Base-by-base conservation (phyloP, 2,888 invertebrate species). In the Ischnura elegans region DNA sequence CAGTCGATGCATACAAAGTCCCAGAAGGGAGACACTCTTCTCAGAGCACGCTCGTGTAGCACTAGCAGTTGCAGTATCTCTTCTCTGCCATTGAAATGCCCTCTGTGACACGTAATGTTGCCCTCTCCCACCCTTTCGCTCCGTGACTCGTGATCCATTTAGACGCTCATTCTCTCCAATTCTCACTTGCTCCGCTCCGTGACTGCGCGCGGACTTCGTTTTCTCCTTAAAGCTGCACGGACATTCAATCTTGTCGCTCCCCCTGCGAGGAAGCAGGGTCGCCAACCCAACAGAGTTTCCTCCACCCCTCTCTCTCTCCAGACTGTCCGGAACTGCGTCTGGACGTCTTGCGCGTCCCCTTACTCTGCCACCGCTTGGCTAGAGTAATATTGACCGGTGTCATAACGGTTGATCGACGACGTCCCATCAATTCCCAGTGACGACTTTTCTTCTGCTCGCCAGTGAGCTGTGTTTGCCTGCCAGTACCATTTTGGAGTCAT, bases 141-240 rank as follows among this genome's bases (percentile, higher is more conserved):
- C n/a, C n/a, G 61, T n/a, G 61, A 25, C 61, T n/a, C 61, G n/a
- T 61, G 61, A 61, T 61, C 61, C 61, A 61, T 25, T 61, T 36
- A 76, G 76, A n/a, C 36, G 29, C 76, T 36, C 76, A 76, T 76
- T 76, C 36, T 76, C 76, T 10, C 36, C 76, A 76, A 76, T 76
- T 76, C 76, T 76, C 76, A 76, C 76, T 36, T 36, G 76, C 29
- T 10, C 36, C 76, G 36, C 76, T 61, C 19, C 61, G 61, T n/a
- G 61, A 61, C 61, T 61, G n/a, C 51, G n/a, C 51, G 13, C 61
- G n/a, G 61, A 61, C 61, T 25, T 36, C 76, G 10, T 36, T 76
- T 61, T 76, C 76, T 36, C 10, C 61, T 76, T 76, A 36, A 76
- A 76, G 76, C 76, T 76, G 76, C 76, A 76, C 76, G 76, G 76